Conservation (phyloP, 2,888 invertebrate genomes). For the Oscheius sp. region DNA sequence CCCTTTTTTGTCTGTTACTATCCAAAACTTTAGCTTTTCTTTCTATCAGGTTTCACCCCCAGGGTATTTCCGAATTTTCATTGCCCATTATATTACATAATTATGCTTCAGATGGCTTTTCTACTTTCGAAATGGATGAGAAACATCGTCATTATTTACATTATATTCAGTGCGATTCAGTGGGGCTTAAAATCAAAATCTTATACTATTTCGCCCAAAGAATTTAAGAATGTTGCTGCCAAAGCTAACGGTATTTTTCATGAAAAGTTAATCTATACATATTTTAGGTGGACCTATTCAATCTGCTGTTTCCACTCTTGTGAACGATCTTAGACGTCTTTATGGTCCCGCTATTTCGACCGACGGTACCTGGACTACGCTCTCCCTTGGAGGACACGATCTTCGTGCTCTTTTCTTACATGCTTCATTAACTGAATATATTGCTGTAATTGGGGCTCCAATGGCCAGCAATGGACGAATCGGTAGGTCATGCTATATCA, state of each 20-base stretch:
- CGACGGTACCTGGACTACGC: conserved; percentile 36
- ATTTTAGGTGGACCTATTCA: conserved; percentile 25
- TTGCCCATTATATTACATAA: too few species aligned
- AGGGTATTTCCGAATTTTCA: too few species aligned
- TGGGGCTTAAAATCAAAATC: conserved; percentile 55
- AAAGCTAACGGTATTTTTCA: conserved; percentile 47
- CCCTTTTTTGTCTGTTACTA: too few species aligned
- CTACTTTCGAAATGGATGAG: conserved; percentile 57
- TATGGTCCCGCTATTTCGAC: conserved; percentile 33
- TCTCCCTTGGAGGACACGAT: conserved; percentile 36
- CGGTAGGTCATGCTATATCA: conserved; percentile 34
- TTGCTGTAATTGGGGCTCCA: conserved; percentile 58
- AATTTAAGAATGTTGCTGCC: conserved; percentile 59
- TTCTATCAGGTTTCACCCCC: too few species aligned
- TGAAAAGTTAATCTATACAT: too few species aligned
- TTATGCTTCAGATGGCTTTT: conserved; percentile 54
- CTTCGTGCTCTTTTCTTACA: conserved; percentile 53
- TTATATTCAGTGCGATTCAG: conserved; percentile 41
- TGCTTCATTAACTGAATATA: conserved; percentile 62
- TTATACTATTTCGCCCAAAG: conserved; percentile 62
- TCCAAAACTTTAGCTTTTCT: too few species aligned
- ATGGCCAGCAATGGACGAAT: conserved; percentile 57
- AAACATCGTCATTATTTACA: conserved; percentile 44
- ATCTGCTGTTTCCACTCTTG: conserved; percentile 38
- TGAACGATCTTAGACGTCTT: conserved; percentile 38